A percentile compares a stretch with the other conserved stretches of the same genome.
Evolutionary conservation across 2,888 invertebrate genomes (phyloP).

Genomic region (Eupithecia tripunctaria): DNA sequence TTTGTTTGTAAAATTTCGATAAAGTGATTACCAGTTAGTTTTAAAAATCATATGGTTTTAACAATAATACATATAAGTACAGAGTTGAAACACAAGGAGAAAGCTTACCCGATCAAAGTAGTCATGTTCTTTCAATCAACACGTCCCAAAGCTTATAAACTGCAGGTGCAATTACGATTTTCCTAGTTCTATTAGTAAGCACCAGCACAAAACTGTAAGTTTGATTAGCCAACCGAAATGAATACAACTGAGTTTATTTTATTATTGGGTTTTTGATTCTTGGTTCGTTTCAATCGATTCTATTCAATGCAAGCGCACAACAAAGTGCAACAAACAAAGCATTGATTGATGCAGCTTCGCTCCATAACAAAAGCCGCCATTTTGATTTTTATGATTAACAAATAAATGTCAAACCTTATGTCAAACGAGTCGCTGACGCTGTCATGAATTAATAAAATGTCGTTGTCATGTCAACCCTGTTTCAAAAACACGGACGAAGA

Average conservation of each 20-base stretch:
- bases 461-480: neutral
- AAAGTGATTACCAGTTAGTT: neutral
- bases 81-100: neutral
- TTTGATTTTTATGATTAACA: neutral
- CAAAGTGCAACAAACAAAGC: conserved; percentile 16
- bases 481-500: too few relatives aligned
- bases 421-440: neutral
- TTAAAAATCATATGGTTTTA: neutral
- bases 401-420: neutral
- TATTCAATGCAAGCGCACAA: conserved; percentile 12
- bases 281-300: neutral
- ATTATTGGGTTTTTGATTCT: neutral
- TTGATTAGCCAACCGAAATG: neutral
- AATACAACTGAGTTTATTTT: neutral
- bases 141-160: neutral
- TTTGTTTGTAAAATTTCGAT: neutral
- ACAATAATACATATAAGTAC: neutral
- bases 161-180: conserved; percentile 19
- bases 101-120: conserved; percentile 31
- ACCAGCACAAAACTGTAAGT: neutral
- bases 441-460: neutral
- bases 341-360: conserved; percentile 6
- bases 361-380: conserved; percentile 12
- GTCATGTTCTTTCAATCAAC: conserved; percentile 24
- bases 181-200: neutral